These are phyloP conservation scores for human DNA, from an alignment of 2,113 vertebrate species.

Conservation along the genomic window DNA sequence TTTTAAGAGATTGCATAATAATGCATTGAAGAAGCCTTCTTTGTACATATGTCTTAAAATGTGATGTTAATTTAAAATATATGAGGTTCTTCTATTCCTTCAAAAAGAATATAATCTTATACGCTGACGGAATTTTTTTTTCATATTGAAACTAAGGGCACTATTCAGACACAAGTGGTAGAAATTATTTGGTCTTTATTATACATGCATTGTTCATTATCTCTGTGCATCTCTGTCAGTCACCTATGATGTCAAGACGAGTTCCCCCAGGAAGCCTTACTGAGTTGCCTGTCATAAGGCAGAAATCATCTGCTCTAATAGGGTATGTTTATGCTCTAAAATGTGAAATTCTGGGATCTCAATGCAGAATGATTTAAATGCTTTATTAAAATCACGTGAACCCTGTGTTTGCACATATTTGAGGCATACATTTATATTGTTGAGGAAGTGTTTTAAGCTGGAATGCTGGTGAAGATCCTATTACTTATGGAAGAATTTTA, in stretches of 20 bases:
- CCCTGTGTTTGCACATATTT: background rate
- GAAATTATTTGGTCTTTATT: background rate
- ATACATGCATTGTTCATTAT: background rate
- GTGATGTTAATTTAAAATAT: background rate
- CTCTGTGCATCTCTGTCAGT: background rate
- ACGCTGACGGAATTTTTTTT: background rate
- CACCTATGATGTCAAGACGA: background rate
- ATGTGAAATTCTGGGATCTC: background rate
- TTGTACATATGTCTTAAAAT: background rate
- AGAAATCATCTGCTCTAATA: background rate
- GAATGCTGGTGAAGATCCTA: background rate
- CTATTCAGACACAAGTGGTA: background rate
- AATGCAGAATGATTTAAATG: background rate
- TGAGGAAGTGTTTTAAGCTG: background rate
- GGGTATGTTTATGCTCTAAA: background rate
- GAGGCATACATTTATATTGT: background rate
- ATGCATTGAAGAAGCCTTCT: background rate
- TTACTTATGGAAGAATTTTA: background rate
- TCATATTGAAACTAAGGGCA: background rate
- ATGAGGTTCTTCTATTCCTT: background rate
- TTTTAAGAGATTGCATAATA: background rate
- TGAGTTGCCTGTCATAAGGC: background rate
- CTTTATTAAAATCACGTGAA: background rate
- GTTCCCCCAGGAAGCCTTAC: background rate
- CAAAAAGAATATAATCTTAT: background rate